A percentile compares a stretch with the other conserved stretches of the same genome.
These are phyloP conservation scores for Ceriagrion tenellum DNA, from an alignment of 2,888 invertebrate species.

Conservation along the genomic window DNA sequence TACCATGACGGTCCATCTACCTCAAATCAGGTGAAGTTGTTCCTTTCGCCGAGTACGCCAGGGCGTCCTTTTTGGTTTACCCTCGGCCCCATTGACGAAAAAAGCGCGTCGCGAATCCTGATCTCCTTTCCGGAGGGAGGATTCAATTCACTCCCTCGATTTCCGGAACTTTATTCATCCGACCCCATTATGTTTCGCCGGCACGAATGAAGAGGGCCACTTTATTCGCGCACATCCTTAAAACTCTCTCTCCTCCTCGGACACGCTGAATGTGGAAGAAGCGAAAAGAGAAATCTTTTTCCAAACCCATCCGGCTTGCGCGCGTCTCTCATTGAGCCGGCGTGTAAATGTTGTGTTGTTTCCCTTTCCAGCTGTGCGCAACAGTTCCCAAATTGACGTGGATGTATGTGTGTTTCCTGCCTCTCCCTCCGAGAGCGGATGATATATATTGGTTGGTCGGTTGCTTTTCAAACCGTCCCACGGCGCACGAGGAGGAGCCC, in stretches of 20 bases:
- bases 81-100: background rate
- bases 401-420: conserved; percentile 20
- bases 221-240: background rate
- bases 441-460: background rate
- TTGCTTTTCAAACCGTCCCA: background rate
- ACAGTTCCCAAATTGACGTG: conserved; percentile 56
- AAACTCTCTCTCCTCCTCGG: background rate
- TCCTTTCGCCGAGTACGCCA: background rate
- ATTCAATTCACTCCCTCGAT: conserved; percentile 12
- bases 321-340: background rate
- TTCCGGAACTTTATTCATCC: conserved; percentile 23
- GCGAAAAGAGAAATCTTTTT: background rate
- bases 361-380: conserved; percentile 48
- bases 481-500: background rate
- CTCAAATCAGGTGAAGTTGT: background rate
- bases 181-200: background rate
- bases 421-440: background rate
- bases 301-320: background rate
- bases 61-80: background rate
- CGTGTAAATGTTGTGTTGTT: conserved; percentile 61
- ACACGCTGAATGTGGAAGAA: background rate
- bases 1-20: background rate
- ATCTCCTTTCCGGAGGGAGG: background rate
- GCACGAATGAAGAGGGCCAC: background rate
- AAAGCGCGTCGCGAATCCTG: background rate